phyloP scores from a whole-genome alignment of 2,113 vertebrate species.

The Ivindomyrus marchei region DNA sequence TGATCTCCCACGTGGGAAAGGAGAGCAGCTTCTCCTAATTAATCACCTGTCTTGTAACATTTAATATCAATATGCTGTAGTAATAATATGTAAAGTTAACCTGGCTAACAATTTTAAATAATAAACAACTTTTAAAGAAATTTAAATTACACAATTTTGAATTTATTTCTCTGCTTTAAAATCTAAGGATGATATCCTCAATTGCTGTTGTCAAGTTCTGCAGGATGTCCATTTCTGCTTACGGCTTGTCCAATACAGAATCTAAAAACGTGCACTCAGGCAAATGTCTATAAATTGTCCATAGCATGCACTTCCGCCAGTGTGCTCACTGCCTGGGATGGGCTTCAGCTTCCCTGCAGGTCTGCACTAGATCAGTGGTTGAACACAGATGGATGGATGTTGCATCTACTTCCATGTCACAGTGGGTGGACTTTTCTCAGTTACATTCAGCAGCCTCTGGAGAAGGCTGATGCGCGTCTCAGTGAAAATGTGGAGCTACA shows the following conservation, averaged over 20 bases:
- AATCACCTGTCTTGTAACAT: background rate
- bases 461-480: background rate
- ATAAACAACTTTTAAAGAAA: background rate
- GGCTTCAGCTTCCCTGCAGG: background rate
- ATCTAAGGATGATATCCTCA: background rate
- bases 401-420: background rate
- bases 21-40: background rate
- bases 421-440: background rate
- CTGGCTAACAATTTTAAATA: background rate
- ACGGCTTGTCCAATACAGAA: background rate
- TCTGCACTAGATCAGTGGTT: background rate
- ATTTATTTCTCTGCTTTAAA: background rate
- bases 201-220: background rate
- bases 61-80: background rate
- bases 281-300: background rate
- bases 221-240: background rate
- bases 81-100: background rate
- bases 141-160: background rate
- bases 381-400: background rate
- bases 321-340: background rate
- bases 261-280: background rate
- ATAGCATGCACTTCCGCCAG: background rate
- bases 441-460: background rate
- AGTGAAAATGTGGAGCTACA: background rate
- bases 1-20: background rate